Base-by-base conservation (phyloP, 2,888 invertebrate genomes). In the Lycaena phlaeas region DNA sequence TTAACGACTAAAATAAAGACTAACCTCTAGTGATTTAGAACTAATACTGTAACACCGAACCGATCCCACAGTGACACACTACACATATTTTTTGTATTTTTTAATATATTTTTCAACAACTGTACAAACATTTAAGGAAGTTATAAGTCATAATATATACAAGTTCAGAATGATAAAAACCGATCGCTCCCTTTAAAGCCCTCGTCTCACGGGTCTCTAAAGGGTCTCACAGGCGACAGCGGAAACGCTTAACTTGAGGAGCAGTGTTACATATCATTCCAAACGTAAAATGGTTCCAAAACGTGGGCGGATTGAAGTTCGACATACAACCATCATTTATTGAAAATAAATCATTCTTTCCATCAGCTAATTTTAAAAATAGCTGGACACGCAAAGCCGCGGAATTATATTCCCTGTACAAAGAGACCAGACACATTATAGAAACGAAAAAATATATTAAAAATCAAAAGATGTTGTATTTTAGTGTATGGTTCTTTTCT, bases 1-100 rank as follows among this genome's bases (percentile, higher is more conserved):
- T 71, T 76, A 79, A 77, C 74, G 57, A 71, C 78, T 79, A 78
- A 79, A 71, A 77, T 75, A 78, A 79, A 57, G n/a, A 68, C 67
- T 73, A 76, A 73, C 70, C 64, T 63, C 77, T 77, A 77, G 56
- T 63, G 65, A 75, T 75, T 77, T 75, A 71, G 70, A 73, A 71
- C 74, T 74, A 81, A 79, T 77, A 78, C 77, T 79, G 74, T 64
- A 64, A 72, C 62, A 73, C 61, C 61, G 55, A 71, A 62, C 50
- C 49, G 36, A 61, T 53, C 51, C 29, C 52, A 57, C 52, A 54
- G 51, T 46, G 49, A 63, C 56, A 60, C 56, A 61, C 68, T 64
- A 68, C 61, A 54, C 60, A 60, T 49, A 47, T 59, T 53, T 59
- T 58, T 63, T 57, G 59, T 45, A 46, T 51, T 59, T 57, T 57